Evolutionary conservation across 2,113 vertebrate genomes (phyloP).

Genomic region (Phaetusa simplex): DNA sequence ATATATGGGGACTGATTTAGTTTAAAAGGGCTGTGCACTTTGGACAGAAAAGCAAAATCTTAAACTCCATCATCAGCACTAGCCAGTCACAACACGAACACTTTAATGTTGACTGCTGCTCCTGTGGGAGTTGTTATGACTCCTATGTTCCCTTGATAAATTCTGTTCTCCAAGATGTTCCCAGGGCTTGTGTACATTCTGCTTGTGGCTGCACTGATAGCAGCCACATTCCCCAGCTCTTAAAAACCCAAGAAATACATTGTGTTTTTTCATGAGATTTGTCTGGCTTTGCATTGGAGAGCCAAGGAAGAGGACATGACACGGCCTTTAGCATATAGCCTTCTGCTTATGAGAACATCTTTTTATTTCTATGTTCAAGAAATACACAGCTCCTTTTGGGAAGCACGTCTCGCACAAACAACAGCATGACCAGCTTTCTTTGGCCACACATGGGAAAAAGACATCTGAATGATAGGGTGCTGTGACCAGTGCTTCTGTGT

Average conservation of each 20-base stretch:
- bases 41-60: not conserved
- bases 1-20: not conserved
- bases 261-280: slow-evolving; percentile 31
- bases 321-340: not conserved
- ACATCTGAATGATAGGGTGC: not conserved
- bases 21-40: not conserved
- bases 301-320: not conserved
- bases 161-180: slow-evolving; percentile 49
- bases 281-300: slow-evolving; percentile 15
- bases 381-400: not conserved
- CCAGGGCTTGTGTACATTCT: slow-evolving; percentile 58
- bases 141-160: slow-evolving; percentile 9
- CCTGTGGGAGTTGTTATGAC: slow-evolving; percentile 3
- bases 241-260: slow-evolving; percentile 3
- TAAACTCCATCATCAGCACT: not conserved
- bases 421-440: not conserved
- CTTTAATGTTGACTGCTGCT: not conserved
- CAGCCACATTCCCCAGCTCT: slow-evolving; percentile 25
- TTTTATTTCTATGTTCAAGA: not conserved
- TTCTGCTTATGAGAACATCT: slow-evolving; percentile 25
- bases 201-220: slow-evolving; percentile 41
- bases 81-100: not conserved
- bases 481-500: no score
- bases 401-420: not conserved
- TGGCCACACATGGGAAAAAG: not conserved